A percentile compares a stretch with the other conserved stretches of the same genome.
phyloP scores from a whole-genome alignment of 2,113 vertebrate genomes.

The Calypte anna region DNA sequence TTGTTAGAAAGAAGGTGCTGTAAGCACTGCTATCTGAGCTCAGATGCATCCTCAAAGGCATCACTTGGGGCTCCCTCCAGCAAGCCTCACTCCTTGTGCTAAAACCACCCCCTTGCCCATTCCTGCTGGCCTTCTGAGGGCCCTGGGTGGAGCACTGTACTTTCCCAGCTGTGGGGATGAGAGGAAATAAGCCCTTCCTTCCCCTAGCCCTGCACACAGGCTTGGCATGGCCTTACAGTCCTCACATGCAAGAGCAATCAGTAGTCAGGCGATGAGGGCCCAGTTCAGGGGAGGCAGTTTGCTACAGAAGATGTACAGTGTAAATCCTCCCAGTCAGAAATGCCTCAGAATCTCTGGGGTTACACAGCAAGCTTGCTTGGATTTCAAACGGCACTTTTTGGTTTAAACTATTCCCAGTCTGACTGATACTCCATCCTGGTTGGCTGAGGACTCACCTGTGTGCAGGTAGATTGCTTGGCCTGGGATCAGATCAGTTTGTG shows the following conservation, averaged over 20 bases:
- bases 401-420: not conserved
- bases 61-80: not conserved
- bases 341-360: not conserved
- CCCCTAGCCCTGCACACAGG: no score
- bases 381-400: not conserved
- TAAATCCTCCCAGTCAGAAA: not conserved
- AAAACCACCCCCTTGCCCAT: not conserved
- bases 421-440: not conserved
- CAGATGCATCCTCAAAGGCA: not conserved
- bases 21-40: not conserved
- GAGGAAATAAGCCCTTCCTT: not conserved
- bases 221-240: not conserved
- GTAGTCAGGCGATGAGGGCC: not conserved
- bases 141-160: not conserved
- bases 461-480: not conserved
- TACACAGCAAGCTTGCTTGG: not conserved
- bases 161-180: not conserved
- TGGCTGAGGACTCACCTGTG: not conserved
- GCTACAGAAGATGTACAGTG: not conserved
- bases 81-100: not conserved
- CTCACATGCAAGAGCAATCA: rapidly evolving
- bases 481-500: not conserved
- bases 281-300: not conserved
- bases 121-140: rapidly evolving
- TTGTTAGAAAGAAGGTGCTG: not conserved